These are phyloP conservation scores for Ginglymostoma cirratum DNA, from an alignment of 2,113 vertebrate species.

Conservation along the genomic window DNA sequence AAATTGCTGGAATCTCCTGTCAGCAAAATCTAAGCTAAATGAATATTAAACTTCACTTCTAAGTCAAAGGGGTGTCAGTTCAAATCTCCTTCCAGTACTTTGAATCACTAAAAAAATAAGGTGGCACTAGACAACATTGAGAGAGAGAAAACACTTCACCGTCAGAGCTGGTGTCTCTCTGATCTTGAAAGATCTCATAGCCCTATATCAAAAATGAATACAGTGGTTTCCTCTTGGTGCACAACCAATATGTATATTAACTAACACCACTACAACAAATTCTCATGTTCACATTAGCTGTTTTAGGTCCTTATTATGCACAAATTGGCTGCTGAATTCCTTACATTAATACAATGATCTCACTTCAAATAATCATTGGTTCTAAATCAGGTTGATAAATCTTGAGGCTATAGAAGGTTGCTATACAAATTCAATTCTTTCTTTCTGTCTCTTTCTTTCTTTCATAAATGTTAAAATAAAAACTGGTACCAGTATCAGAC, in stretches of 20 bases:
- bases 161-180: background rate
- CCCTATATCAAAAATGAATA: background rate
- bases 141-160: background rate
- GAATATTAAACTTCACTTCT: background rate
- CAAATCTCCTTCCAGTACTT: too few species aligned
- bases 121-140: background rate
- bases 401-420: background rate
- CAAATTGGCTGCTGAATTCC: background rate
- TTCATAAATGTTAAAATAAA: background rate
- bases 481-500: background rate
- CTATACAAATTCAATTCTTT: background rate
- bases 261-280: background rate
- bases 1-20: background rate
- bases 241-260: background rate
- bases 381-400: background rate
- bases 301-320: background rate
- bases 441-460: too few species aligned
- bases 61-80: background rate
- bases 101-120: background rate
- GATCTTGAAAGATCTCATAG: background rate
- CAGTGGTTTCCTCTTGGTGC: background rate
- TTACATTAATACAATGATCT: background rate
- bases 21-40: background rate
- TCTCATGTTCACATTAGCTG: background rate
- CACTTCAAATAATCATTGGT: background rate